Evolutionary conservation across 2,113 vertebrate genomes (phyloP), one percentile per base, ranked within the genome.

Genomic region (Circaetus cinerascens): DNA sequence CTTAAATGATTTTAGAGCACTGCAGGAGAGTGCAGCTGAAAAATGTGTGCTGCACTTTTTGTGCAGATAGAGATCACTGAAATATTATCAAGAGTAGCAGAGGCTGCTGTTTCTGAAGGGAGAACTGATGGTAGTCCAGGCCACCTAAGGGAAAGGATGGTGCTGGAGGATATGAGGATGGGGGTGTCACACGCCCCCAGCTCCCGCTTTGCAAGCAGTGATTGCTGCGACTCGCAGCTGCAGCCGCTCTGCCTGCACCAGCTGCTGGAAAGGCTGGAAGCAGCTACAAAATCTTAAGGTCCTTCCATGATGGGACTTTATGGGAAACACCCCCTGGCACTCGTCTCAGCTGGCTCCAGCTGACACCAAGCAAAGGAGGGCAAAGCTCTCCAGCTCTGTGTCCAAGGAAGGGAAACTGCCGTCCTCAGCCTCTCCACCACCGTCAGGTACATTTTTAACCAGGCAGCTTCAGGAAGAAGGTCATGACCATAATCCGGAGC

Each of bases 251-350:
- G 38, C n/a, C 59, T 63, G 34, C 13, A 30, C 45, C 69, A 86
- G n/a, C 71, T 79, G 34, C 41, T 93, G 64, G 55, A 38, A 74
- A 84, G 40, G 22, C 45, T 95, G 76, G 46, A 67, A 93, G 63
- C 13, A 94, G 18, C 11, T 81, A 76, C 50, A 77, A 73, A 76
- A 30, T 56, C 63, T 81, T 29, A 26, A 64, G n/a, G 22, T 6
- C 7, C 8, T 69, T 93, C 71, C 46, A 45, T 0, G 0, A 7
- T 22, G 34, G 30, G 36, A 32, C 9, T 55, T 83, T 1, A 3
- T 27, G 22, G 38, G 15, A 77, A 84, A 71, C 9, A 50, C 1
- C 6, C 9, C 2, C 7, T 63, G 43, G 45, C 0, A 1, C 22
- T 74, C 0, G 0, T 23, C 36, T 75, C 38, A 80, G 50, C 30